A percentile compares a stretch with the other conserved stretches of the same genome.
Conservation (phyloP, 2,113 vertebrate species). For the Salvator merianae region DNA sequence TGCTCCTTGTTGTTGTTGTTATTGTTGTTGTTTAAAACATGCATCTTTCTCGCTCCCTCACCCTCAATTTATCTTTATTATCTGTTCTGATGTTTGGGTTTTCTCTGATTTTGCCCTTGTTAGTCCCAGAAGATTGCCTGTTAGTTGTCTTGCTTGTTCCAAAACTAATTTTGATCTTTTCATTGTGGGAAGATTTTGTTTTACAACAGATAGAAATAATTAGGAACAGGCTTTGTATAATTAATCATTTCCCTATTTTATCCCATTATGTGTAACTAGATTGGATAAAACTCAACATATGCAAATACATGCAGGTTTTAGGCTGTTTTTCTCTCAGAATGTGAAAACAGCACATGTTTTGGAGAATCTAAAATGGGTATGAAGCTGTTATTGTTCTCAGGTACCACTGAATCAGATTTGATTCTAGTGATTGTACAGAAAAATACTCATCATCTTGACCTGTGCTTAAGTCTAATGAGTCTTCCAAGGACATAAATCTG, state of each 20-base stretch:
- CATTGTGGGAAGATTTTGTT: neutral
- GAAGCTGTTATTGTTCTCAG: neutral
- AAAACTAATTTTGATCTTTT: constrained; percentile 2
- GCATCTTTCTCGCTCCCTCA: too few species aligned
- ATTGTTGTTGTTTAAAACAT: neutral
- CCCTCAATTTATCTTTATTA: neutral
- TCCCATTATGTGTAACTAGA: neutral
- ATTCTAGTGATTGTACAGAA: too few species aligned
- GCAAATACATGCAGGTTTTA: neutral
- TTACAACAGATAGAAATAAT: neutral
- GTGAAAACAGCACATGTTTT: neutral
- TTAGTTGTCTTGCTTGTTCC: neutral
- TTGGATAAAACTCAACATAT: neutral
- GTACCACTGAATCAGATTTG: too few species aligned
- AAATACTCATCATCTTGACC: too few species aligned
- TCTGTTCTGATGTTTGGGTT: neutral
- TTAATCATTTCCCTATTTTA: neutral
- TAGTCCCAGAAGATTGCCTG: neutral
- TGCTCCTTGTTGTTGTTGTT: neutral
- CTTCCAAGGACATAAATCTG: neutral
- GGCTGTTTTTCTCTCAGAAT: neutral
- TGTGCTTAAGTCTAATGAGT: too few species aligned
- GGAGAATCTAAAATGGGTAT: neutral
- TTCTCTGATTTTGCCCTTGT: neutral
- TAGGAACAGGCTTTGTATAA: neutral